Conservation (phyloP, 2,888 invertebrate genomes). For the Lasioglossum calceatum region DNA sequence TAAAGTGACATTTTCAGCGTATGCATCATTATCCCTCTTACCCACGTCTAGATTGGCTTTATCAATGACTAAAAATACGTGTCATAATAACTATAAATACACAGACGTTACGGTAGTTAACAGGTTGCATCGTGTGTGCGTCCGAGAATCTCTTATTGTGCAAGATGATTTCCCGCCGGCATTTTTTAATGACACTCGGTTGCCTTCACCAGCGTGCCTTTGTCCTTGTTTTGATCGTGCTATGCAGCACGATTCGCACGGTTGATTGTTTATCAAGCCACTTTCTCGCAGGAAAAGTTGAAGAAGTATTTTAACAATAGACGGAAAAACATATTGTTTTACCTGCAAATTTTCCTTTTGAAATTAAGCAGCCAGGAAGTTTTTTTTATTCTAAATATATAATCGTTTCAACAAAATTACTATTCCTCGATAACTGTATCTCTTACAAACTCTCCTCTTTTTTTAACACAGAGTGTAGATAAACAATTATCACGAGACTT, state of each 20-base stretch:
- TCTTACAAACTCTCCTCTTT: neutral
- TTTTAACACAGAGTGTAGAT: neutral
- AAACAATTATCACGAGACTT: neutral
- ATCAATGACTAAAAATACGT: conserved; percentile 15
- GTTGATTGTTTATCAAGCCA: conserved; percentile 32
- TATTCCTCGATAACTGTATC: neutral
- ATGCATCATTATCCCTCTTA: conserved; percentile 16
- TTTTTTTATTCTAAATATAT: no score
- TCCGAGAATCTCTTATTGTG: neutral
- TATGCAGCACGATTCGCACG: conserved; percentile 48
- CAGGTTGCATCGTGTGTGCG: no score
- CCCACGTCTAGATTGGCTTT: neutral
- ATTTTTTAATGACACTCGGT: neutral
- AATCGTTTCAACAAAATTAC: no score
- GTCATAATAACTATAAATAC: neutral
- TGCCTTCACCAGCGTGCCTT: neutral
- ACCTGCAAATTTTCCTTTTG: neutral
- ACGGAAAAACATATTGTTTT: neutral
- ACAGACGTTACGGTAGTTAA: neutral
- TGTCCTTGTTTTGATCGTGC: conserved; percentile 31
- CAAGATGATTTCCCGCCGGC: neutral
- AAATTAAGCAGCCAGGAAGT: neutral
- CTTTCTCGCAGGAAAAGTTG: conserved; percentile 31
- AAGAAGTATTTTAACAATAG: neutral
- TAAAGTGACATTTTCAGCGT: conserved; percentile 47